A percentile compares a stretch with the other conserved stretches of the same genome.
Conservation (phyloP, 2,888 invertebrate genomes). For the Carcina quercana region DNA sequence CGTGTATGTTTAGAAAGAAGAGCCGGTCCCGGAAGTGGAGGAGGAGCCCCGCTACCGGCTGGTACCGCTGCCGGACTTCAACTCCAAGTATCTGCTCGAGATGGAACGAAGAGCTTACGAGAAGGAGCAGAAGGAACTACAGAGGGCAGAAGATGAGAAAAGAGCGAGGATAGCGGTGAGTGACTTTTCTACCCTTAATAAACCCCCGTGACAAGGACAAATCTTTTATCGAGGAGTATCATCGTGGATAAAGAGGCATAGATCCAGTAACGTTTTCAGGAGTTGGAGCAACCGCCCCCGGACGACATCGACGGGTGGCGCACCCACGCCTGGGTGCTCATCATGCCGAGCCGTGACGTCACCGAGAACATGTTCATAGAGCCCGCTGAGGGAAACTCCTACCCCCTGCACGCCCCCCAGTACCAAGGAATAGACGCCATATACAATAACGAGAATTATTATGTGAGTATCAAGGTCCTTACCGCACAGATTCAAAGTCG, state of each 20-base stretch:
- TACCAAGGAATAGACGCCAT: conserved; percentile 88
- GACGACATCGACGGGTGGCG: conserved; percentile 81
- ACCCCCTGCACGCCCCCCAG: conserved; percentile 70
- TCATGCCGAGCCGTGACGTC: conserved; percentile 77
- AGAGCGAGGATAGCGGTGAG: conserved; percentile 42
- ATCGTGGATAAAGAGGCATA: too few species aligned
- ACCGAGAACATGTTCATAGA: conserved; percentile 86
- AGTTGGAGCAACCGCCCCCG: conserved; percentile 76
- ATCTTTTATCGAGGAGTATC: too few species aligned
- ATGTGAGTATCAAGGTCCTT: conserved; percentile 73
- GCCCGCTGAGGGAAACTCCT: conserved; percentile 83
- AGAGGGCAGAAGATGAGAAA: conserved; percentile 39
- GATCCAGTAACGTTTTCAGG: too few species aligned
- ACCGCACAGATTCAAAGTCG: neutral
- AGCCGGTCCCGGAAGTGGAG: conserved; percentile 29
- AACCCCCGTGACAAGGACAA: too few species aligned
- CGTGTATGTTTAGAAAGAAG: too few species aligned
- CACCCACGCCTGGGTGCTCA: conserved; percentile 89
- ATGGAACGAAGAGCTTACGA: conserved; percentile 40
- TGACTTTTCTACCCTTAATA: neutral
- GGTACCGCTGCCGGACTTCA: conserved; percentile 57
- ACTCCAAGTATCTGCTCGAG: conserved; percentile 47
- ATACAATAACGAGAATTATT: conserved; percentile 92
- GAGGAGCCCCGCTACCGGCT: conserved; percentile 55
- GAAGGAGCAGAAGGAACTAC: conserved; percentile 31